These are phyloP conservation scores for Auanema sp. DNA, from an alignment of 2,888 invertebrate species.

Conservation along the genomic window DNA sequence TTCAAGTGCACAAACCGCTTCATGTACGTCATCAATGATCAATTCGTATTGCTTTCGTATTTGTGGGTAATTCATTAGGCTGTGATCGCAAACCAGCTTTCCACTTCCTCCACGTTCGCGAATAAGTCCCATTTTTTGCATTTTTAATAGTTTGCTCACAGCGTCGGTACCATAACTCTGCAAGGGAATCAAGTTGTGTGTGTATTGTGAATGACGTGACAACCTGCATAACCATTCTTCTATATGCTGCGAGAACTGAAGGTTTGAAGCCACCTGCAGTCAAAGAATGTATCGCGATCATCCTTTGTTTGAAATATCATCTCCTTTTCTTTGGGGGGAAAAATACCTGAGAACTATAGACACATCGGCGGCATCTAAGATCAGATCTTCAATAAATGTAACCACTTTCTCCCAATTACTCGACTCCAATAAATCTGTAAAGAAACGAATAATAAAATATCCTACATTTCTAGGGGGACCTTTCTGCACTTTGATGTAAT, in stretches of 20 bases:
- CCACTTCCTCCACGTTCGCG: slow-evolving; percentile 40
- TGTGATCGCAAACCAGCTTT: slow-evolving; percentile 35
- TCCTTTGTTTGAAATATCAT: slow-evolving; percentile 72
- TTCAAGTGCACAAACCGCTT: slow-evolving; percentile 16
- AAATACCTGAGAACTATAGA: slow-evolving; percentile 31
- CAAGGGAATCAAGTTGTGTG: slow-evolving; percentile 18
- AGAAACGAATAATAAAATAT: slow-evolving; percentile 10
- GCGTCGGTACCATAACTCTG: slow-evolving; percentile 58
- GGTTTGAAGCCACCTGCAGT: slow-evolving; percentile 90
- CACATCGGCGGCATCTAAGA: slow-evolving; percentile 70
- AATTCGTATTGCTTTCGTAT: slow-evolving; percentile 35
- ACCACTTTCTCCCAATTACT: slow-evolving; percentile 86
- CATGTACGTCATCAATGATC: slow-evolving; percentile 29
- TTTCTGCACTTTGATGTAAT: slow-evolving; percentile 25
- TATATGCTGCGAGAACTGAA: slow-evolving; percentile 76
- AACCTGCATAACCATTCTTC: slow-evolving; percentile 43
- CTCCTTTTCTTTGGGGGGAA: not conserved
- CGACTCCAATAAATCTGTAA: slow-evolving; percentile 81
- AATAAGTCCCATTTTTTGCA: slow-evolving; percentile 60
- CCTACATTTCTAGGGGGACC: slow-evolving; percentile 7
- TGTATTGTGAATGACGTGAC: not conserved
- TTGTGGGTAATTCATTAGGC: slow-evolving; percentile 35
- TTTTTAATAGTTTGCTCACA: slow-evolving; percentile 50
- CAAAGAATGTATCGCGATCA: slow-evolving; percentile 88
- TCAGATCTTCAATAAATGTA: slow-evolving; percentile 86